A percentile compares a stretch with the other conserved stretches of the same genome.
Conservation (phyloP, 2,113 vertebrate species). For the Speoplatyrhinus poulsoni region DNA sequence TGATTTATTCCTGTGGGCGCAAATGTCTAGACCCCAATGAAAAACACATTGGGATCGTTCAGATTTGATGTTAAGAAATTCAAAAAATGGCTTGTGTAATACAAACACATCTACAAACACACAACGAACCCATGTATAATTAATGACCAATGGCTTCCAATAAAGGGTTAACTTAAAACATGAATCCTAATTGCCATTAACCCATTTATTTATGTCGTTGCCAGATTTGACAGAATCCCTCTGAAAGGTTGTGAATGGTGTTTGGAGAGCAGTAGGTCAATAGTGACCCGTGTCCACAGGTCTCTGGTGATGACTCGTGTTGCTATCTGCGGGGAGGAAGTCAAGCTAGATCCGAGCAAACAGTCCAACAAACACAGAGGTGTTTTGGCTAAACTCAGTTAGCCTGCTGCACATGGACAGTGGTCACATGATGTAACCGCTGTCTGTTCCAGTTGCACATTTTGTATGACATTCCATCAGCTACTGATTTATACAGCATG, state of each 20-base stretch:
- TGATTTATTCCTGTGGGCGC: not conserved
- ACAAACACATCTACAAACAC: not conserved
- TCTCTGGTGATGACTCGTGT: slow-evolving; percentile 50
- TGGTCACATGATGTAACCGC: slow-evolving; percentile 18
- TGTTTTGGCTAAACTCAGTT: slow-evolving; percentile 49
- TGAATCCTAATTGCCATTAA: slow-evolving; percentile 3
- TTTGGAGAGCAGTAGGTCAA: slow-evolving; percentile 60
- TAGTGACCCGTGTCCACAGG: slow-evolving; percentile 64
- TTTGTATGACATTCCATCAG: too few species aligned
- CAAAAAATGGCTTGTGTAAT: not conserved
- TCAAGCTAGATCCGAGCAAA: slow-evolving; percentile 49
- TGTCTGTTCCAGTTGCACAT: not conserved
- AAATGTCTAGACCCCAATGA: not conserved
- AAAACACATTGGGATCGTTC: not conserved
- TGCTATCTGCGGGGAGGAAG: slow-evolving; percentile 40
- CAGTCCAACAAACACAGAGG: slow-evolving; percentile 63
- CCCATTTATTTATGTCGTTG: slow-evolving; percentile 33
- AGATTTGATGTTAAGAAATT: not conserved
- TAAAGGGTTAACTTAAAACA: not conserved
- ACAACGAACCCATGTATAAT: not conserved
- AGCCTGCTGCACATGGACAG: slow-evolving; percentile 47
- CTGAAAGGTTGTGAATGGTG: slow-evolving; percentile 37
- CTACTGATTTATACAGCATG: too few species aligned
- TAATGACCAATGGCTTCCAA: not conserved
- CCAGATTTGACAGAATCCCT: slow-evolving; percentile 29